A percentile compares a stretch with the other conserved stretches of the same genome.
Conservation (phyloP, 2,797 vertebrate species). For the Hipposideros larvatus region DNA sequence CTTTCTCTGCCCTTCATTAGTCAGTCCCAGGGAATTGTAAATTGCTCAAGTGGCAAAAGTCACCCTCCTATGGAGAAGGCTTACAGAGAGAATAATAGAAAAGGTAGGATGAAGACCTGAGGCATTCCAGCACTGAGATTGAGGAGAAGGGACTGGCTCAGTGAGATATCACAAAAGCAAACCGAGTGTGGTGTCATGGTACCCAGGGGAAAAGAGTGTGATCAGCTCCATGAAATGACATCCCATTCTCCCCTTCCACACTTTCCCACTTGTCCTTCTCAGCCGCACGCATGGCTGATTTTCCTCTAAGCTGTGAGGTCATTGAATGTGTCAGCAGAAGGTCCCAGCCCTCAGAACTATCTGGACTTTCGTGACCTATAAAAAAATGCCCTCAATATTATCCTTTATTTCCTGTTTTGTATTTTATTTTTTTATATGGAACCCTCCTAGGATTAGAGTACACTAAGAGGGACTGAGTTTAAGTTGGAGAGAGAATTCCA, state of each 20-base stretch:
- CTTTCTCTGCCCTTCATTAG: neutral
- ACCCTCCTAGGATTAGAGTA: neutral
- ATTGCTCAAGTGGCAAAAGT: neutral
- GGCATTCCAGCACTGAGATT: neutral
- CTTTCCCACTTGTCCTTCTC: neutral
- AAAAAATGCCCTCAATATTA: neutral
- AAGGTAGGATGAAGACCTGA: neutral
- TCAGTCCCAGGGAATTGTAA: neutral
- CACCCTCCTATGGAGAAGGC: neutral
- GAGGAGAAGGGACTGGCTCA: neutral
- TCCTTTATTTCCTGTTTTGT: constrained; percentile 31
- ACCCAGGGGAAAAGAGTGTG: neutral
- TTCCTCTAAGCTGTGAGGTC: neutral
- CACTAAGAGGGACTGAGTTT: neutral
- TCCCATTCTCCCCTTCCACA: neutral
- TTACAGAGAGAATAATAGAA: neutral
- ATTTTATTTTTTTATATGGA: neutral
- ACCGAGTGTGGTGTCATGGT: neutral
- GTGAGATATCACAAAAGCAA: neutral
- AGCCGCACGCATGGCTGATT: neutral
- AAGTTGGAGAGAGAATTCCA: neutral
- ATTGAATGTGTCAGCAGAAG: neutral
- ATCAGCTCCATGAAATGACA: neutral
- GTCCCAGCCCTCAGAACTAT: neutral
- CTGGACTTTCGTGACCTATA: neutral